Evolutionary conservation across 2,797 vertebrate genomes (phyloP), one percentile per base, ranked within the genome.

Genomic region (Stomatorhinus walkeri): DNA sequence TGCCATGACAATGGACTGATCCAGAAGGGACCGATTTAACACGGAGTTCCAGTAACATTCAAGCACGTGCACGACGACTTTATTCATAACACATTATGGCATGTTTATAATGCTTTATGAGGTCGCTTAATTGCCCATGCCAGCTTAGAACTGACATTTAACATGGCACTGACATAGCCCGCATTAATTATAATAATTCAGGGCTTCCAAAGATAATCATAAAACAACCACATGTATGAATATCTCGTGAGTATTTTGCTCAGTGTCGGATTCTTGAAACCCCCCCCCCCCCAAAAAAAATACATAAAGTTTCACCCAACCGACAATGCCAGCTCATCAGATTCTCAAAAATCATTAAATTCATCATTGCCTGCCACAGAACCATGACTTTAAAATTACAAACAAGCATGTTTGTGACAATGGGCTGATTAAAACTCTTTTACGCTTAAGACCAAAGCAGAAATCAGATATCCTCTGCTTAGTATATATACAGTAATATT

Each of bases 401-500:
- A 59, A 46, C 22, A n/a, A 81, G n/a, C 52, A 88, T 88, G 79
- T 61, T 24, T 68, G 40, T 64, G 81, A 85, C 83, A 68, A 51
- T 24, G 28, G 85, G 24, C 24, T 22, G 16, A 59, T 87, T 54
- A 86, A 56, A 54, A 86, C 12, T 52, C 49, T 36, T 86, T 86
- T 16, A 52, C 24, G 24, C 49, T 32, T 54, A 86, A 86, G 12
- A 52, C 14, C 51, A 36, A 49, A 52, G 46, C 81, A 85, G 81
- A 86, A 48, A 36, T 56, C 52, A 87, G 32, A 87, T 8, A 59
- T 52, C 12, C 49, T 52, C 24, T 87, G 49, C 49, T 56, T 56
- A n/a, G 51, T 51, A 87, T 87, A 87, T 87, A 28, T 87, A 87
- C 85, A 87, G 14, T 40, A 87, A 56, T 32, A n/a, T 54, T 54